Conservation (phyloP, 2,113 vertebrate species). For the Podarcis cretensis region DNA sequence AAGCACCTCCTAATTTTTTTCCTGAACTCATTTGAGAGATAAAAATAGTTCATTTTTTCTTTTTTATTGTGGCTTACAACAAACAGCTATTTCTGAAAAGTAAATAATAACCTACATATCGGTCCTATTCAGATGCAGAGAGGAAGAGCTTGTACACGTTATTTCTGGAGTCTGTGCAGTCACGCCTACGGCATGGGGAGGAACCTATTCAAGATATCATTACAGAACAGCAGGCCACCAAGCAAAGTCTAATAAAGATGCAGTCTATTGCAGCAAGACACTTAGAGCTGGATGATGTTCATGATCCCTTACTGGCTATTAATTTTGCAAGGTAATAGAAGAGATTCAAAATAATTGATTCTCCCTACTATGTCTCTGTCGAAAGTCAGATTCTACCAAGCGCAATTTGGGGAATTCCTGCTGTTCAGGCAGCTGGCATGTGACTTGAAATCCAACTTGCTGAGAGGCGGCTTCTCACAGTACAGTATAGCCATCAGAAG, state of each 20-base stretch:
- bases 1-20: not conserved
- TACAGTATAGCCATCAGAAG: not conserved
- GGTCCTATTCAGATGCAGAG: slow-evolving; percentile 85
- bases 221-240: slow-evolving; percentile 85
- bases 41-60: not conserved
- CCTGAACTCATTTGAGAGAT: not conserved
- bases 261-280: slow-evolving; percentile 92
- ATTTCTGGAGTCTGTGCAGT: slow-evolving; percentile 94
- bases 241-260: slow-evolving; percentile 91
- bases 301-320: slow-evolving; percentile 92
- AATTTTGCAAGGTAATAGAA: slow-evolving; percentile 94
- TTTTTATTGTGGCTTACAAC: not conserved
- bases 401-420: not conserved
- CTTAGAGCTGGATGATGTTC: slow-evolving; percentile 87
- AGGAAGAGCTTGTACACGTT: slow-evolving; percentile 91
- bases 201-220: slow-evolving; percentile 75
- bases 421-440: not conserved
- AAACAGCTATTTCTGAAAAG: not conserved
- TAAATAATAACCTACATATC: not conserved
- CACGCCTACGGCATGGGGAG: slow-evolving; percentile 88
- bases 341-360: not conserved
- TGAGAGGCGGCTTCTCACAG: not conserved
- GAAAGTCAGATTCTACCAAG: not conserved
- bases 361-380: not conserved
- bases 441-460: not conserved